Evolutionary conservation across 2,797 vertebrate species (phyloP), one percentile per base, ranked within the genome.

Genomic region (Pteropus rufus): DNA sequence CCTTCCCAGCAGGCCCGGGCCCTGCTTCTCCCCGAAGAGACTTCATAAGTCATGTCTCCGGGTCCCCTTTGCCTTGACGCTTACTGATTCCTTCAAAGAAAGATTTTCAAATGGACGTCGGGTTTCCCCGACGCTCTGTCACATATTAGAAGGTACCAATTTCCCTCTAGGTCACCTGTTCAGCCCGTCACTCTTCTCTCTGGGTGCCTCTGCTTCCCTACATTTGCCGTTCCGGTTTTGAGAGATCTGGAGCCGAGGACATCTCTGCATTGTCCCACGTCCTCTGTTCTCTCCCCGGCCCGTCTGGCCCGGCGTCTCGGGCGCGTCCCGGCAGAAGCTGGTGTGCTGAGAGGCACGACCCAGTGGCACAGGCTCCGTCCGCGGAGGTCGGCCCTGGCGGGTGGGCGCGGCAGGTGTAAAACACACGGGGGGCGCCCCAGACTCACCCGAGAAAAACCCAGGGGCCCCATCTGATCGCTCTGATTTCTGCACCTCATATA

Each of bases 21-120:
- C 7, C 26, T 0, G 0, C 5, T 41, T 10, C 41, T 69, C n/a
- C 73, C 73, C 5, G 0, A 26, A 29, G 41, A 58, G 10, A 11
- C 39, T 23, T 29, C 76, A 14, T 10, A 14, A 16, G 26, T 18
- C 36, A 5, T 3, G 8, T 72, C 75, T 52, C 54, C 12, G n/a
- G 29, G 46, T 69, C 49, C 9, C 4, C 36, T 69, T 19, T 31
- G 24, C 34, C 36, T 70, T 36, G 58, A 44, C 24, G 26, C 5
- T 65, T 9, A 46, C 23, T 7, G 14, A 65, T 24, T 81, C 49
- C 46, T 29, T 41, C 58, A 34, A 82, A 56, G 54, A 19, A 60
- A 70, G 24, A 44, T 36, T 58, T 75, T 83, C 67, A 76, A 89
- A 49, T 81, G 19, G 46, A 9, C 39, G 24, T 39, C 2, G 5